A percentile compares a stretch with the other conserved stretches of the same genome.
phyloP scores from a whole-genome alignment of 2,113 vertebrate genomes.

The Halcyon senegalensis region DNA sequence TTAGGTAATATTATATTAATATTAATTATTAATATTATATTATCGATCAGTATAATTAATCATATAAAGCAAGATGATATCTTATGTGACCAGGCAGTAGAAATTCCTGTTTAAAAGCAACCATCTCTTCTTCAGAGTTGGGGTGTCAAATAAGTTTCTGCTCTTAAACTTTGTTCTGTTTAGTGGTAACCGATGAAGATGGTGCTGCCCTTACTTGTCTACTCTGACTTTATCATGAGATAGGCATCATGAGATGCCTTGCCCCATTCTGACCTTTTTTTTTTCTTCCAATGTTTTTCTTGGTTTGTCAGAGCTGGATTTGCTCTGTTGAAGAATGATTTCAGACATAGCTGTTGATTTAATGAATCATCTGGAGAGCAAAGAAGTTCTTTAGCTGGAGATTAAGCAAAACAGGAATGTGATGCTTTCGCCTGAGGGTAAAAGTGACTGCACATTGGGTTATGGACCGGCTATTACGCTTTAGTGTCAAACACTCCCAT shows the following conservation, averaged over 20 bases:
- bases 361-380: slow-evolving; percentile 42
- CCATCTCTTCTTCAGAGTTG: background rate
- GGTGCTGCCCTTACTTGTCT: background rate
- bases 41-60: background rate
- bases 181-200: background rate
- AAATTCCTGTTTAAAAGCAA: background rate
- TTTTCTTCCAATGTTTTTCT: background rate
- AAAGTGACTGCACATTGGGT: background rate
- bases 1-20: background rate
- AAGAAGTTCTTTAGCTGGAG: slow-evolving; percentile 2
- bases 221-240: background rate
- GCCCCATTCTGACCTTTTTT: background rate
- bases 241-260: background rate
- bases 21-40: background rate
- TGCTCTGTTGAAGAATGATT: background rate
- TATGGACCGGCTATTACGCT: background rate
- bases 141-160: background rate
- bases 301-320: background rate
- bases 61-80: background rate
- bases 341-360: background rate
- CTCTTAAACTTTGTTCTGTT: background rate
- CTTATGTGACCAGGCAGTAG: background rate
- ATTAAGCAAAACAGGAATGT: slow-evolving; percentile 32
- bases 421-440: slow-evolving; percentile 5
- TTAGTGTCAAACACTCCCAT: background rate